Base-by-base conservation (phyloP, 2,888 invertebrate genomes). In the Osedax fenrisi region DNA sequence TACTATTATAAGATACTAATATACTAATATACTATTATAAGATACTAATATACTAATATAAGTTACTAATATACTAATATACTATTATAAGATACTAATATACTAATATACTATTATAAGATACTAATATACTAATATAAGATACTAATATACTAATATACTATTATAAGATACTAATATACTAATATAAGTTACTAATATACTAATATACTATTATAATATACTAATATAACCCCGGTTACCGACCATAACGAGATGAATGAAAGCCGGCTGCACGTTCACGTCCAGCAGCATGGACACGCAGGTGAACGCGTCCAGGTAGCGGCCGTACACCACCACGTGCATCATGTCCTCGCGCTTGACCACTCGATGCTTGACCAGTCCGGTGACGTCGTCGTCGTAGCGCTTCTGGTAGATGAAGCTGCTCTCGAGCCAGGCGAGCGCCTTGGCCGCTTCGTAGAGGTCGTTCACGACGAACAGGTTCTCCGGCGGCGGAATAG, bases 271-370 rank as follows among this genome's bases (percentile, higher is more conserved):
- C 0, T 86, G 82, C 0, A 90, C 81, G 1, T 89, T 89, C 76
- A 87, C 84, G 27, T 88, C 87, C 13, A 90, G 79, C 27, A 91
- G 84, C 0, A 88, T 87, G 22, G 88, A 86, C 5, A 91, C 79
- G 79, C 90, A 89, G 78, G 89, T 88, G 80, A 89, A 89, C 0
- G 89, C 87, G 78, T 90, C 87, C 69, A 90, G 82, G 27, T 87
- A 87, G 22, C 87, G 85, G 0, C 91, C 91, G 80, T 91, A 90
- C 0, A 91, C 87, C 1, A 91, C 82, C 3, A 81, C 79, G 27
- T 80, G 41, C 5, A 10, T 17, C 41, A 41, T 5, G 41, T 41
- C 41, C 10, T 5, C 41, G 10, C 17, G 10, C 10, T 41, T 17
- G 41, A 41, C 17, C 5, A 41, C 10, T 41, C 17, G 5, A 5